These are phyloP conservation scores for Pollenia griseotomentosa DNA, from an alignment of 2,888 invertebrate genomes.

Conservation along the genomic window DNA sequence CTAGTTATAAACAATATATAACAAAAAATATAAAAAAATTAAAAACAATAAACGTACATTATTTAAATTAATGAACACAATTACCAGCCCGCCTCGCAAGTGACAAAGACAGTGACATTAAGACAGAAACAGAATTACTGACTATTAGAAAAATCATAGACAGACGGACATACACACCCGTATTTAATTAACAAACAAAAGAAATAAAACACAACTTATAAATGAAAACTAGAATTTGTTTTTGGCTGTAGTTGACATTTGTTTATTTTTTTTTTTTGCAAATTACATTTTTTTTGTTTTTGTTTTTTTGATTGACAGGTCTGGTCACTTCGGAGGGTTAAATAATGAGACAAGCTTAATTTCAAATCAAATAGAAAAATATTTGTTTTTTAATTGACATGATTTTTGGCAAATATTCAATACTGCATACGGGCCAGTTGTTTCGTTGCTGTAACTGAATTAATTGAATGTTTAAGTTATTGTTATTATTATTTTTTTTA, in stretches of 20 bases:
- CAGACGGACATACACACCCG: slow-evolving; percentile 25
- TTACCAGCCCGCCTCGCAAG: background rate
- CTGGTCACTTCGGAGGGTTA: slow-evolving; percentile 74
- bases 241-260: slow-evolving; percentile 23
- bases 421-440: slow-evolving; percentile 34
- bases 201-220: background rate
- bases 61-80: slow-evolving; percentile 5
- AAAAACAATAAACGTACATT: background rate
- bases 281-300: background rate
- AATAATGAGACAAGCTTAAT: slow-evolving; percentile 57
- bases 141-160: slow-evolving; percentile 17
- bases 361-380: slow-evolving; percentile 30
- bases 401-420: slow-evolving; percentile 72
- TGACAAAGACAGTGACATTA: slow-evolving; percentile 40
- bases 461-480: background rate
- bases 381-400: slow-evolving; percentile 46
- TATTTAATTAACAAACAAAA: background rate
- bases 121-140: slow-evolving; percentile 22
- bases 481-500: background rate
- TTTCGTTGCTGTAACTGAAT: slow-evolving; percentile 16
- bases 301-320: slow-evolving; percentile 73
- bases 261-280: background rate
- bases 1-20: background rate
- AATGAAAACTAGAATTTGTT: background rate
- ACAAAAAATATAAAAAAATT: background rate